Percentiles rank a stretch among this genome's conserved stretches.
Evolutionary conservation across 2,888 invertebrate genomes (phyloP).

Genomic region (Dryobotodes eremita): DNA sequence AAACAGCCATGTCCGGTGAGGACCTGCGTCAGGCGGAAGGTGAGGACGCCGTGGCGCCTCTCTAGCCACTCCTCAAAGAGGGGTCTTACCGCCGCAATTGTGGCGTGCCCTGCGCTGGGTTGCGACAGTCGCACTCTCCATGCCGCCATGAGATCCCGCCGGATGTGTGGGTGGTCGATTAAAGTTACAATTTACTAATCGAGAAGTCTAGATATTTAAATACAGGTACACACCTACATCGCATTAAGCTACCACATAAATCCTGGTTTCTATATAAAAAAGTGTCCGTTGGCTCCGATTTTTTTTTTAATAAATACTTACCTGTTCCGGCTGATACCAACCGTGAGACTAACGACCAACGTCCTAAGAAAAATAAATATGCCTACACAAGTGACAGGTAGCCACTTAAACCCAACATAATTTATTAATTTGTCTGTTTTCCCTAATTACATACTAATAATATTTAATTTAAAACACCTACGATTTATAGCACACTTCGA

Average conservation of each 20-base stretch:
- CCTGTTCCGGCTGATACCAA: conserved; percentile 9
- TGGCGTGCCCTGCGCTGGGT: too few relatives aligned
- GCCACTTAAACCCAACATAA: conserved; percentile 30
- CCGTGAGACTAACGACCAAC: neutral
- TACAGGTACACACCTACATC: neutral
- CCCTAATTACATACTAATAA: conserved; percentile 46
- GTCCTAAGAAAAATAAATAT: conserved; percentile 12
- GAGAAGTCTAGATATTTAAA: neutral
- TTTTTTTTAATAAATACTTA: neutral
- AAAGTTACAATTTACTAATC: neutral
- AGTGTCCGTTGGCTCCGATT: neutral
- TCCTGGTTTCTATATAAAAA: neutral
- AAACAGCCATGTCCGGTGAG: too few relatives aligned
- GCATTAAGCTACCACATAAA: neutral
- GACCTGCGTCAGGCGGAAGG: too few relatives aligned
- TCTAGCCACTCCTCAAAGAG: too few relatives aligned
- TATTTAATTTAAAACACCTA: conserved; percentile 45
- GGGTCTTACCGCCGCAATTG: too few relatives aligned
- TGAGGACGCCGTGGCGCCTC: too few relatives aligned
- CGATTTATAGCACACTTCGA: conserved; percentile 47
- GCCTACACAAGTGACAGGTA: conserved; percentile 10
- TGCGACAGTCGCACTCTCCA: too few relatives aligned
- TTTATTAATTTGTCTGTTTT: conserved; percentile 44
- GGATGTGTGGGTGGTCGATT: conserved; percentile 3
- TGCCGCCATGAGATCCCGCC: too few relatives aligned